A percentile compares a stretch with the other conserved stretches of the same genome.
phyloP scores from a whole-genome alignment of 2,888 invertebrate species.

The Drosophila ezoana region DNA sequence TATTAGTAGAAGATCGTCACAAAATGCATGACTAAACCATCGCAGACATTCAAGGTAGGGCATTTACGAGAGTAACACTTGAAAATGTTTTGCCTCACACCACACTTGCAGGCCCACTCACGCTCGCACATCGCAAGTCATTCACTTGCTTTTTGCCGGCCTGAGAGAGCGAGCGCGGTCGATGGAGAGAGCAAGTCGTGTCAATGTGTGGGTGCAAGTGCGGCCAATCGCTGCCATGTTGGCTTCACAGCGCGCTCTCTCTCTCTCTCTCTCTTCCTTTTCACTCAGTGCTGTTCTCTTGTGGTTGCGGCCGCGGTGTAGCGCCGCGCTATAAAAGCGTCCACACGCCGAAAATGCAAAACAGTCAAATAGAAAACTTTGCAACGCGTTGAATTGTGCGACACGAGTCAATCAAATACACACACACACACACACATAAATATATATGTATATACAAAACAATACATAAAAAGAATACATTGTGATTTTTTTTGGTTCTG shows the following conservation, averaged over 20 bases:
- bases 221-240: slow-evolving; percentile 24
- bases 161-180: slow-evolving; percentile 16
- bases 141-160: slow-evolving; percentile 45
- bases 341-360: slow-evolving; percentile 63
- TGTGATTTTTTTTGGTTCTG: slow-evolving; percentile 66
- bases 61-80: slow-evolving; percentile 22
- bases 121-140: slow-evolving; percentile 27
- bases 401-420: slow-evolving; percentile 28
- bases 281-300: slow-evolving; percentile 28
- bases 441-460: slow-evolving; percentile 20
- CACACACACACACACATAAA: slow-evolving; percentile 36
- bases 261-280: slow-evolving; percentile 1
- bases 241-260: slow-evolving; percentile 17
- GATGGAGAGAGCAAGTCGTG: slow-evolving; percentile 13
- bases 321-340: slow-evolving; percentile 63
- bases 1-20: not conserved
- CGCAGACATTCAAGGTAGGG: slow-evolving; percentile 9
- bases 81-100: slow-evolving; percentile 20
- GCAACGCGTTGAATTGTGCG: slow-evolving; percentile 60
- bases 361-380: slow-evolving; percentile 65
- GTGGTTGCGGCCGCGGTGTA: slow-evolving; percentile 28
- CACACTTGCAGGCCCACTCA: slow-evolving; percentile 21
- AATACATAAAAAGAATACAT: slow-evolving; percentile 47
- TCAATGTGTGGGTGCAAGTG: slow-evolving; percentile 44
- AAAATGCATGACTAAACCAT: slow-evolving; percentile 1